These are phyloP conservation scores for Theropithecus gelada DNA, from an alignment of 2,113 vertebrate species.

Conservation along the genomic window DNA sequence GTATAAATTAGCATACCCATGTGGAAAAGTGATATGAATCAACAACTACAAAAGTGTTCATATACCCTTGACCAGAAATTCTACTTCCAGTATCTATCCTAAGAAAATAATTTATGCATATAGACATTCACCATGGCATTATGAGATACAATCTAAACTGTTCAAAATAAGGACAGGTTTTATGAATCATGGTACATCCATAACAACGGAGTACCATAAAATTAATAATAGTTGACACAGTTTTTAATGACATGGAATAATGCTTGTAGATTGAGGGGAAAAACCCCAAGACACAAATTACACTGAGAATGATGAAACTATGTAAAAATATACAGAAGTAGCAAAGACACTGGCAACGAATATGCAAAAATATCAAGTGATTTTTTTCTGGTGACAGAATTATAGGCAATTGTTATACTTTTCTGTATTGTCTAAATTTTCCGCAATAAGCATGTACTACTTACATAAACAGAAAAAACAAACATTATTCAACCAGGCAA, in stretches of 20 bases:
- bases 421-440: conserved; percentile 18
- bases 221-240: not conserved
- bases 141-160: not conserved
- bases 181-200: not conserved
- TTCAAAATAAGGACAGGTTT: not conserved
- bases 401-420: not conserved
- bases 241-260: not conserved
- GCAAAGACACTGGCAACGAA: not conserved
- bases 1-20: not conserved
- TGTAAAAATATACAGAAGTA: not conserved
- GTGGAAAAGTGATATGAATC: not conserved
- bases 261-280: not conserved
- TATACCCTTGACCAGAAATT: not conserved
- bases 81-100: not conserved
- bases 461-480: not conserved
- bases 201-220: not conserved
- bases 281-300: not conserved
- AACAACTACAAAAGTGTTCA: conserved; percentile 7
- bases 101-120: conserved; percentile 13
- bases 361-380: not conserved
- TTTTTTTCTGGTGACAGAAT: not conserved
- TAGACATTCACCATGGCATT: not conserved
- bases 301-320: not conserved
- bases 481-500: conserved; percentile 5
- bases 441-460: not conserved